Evolutionary conservation across 2,888 invertebrate genomes (phyloP).

Genomic region (Eupsilia transversa): DNA sequence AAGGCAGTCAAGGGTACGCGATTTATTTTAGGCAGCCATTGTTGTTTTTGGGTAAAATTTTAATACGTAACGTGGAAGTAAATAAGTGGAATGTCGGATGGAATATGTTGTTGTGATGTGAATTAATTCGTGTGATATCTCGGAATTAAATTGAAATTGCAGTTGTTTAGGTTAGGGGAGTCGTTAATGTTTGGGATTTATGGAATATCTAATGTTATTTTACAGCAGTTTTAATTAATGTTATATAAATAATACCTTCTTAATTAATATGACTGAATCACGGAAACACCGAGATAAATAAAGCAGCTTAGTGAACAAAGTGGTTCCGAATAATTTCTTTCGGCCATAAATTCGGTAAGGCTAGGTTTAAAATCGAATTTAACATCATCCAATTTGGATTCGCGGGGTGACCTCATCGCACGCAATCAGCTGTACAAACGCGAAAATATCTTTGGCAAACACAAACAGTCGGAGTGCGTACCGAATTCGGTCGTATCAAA

Average conservation of each 20-base stretch:
- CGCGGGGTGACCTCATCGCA: slow-evolving; percentile 77
- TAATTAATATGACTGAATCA: not conserved
- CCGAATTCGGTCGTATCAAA: slow-evolving; percentile 77
- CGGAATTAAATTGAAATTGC: slow-evolving; percentile 21
- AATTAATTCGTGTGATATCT: slow-evolving; percentile 40
- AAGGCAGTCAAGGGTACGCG: slow-evolving; percentile 73
- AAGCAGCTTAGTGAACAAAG: not conserved
- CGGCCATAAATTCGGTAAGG: slow-evolving; percentile 32
- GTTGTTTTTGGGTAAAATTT: slow-evolving; percentile 63
- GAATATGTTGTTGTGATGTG: slow-evolving; percentile 46
- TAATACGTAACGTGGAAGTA: slow-evolving; percentile 57
- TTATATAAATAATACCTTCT: not conserved
- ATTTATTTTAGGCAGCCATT: slow-evolving; percentile 70
- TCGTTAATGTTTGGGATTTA: not conserved
- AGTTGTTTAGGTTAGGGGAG: not conserved
- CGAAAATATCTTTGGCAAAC: slow-evolving; percentile 86
- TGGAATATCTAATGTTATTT: not conserved
- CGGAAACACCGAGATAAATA: not conserved
- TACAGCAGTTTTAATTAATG: not conserved
- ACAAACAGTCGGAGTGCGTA: slow-evolving; percentile 79
- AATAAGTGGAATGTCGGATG: slow-evolving; percentile 55
- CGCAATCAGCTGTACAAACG: slow-evolving; percentile 88
- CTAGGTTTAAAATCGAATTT: slow-evolving; percentile 62
- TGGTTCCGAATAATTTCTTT: slow-evolving; percentile 38
- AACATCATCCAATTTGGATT: slow-evolving; percentile 75